Base-by-base conservation (phyloP, 2,113 vertebrate genomes). In the Anser brachyrhynchus region DNA sequence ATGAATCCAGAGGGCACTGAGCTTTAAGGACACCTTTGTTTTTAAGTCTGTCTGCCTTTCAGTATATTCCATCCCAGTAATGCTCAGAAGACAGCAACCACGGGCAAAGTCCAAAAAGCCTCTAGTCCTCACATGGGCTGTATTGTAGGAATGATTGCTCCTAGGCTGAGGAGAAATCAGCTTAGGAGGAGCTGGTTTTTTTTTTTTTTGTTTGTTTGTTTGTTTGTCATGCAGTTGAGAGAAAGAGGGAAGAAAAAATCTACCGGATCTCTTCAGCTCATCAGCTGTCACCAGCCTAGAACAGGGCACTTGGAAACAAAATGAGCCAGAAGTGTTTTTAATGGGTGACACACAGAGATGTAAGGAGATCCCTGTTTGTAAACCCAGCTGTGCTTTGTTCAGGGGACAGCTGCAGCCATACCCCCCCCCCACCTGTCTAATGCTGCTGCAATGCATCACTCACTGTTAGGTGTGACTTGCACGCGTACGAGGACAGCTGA, bases 51-150 rank as follows among this genome's bases (percentile, higher is more conserved):
- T 6, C 31, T 31, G 12, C 29, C 37, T 78, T 70, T 55, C 61
- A 78, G 55, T 18, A 31, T 31, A 4, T 23, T 35, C 37, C 73
- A 18, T 77, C 31, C 49, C 23, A 33, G 52, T 7, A 67, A 41
- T 4, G 2, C 74, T 70, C 29, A n/a, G 41, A 54, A 43, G 29
- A 67, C 14, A 7, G 55, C 28, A 72, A 62, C 35, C 11, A 3
- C 1, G 10, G 25, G 29, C 16, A 31, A 58, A 85, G 21, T 9
- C 25, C 28, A 77, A 58, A 76, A 72, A 85, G 39, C n/a, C 41
- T 62, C 46, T 75, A 7, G 22, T 20, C 25, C 12, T 70, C 1
- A 0, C 2, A 4, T 5, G 6, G 23, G 19, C 31, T 10, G 18
- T n/a, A 14, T 0, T 57, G 44, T 12, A 55, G 46, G 28, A 83